These are phyloP conservation scores for Dreissena rostriformis DNA, from an alignment of 1,140 invertebrate species.

Conservation along the genomic window DNA sequence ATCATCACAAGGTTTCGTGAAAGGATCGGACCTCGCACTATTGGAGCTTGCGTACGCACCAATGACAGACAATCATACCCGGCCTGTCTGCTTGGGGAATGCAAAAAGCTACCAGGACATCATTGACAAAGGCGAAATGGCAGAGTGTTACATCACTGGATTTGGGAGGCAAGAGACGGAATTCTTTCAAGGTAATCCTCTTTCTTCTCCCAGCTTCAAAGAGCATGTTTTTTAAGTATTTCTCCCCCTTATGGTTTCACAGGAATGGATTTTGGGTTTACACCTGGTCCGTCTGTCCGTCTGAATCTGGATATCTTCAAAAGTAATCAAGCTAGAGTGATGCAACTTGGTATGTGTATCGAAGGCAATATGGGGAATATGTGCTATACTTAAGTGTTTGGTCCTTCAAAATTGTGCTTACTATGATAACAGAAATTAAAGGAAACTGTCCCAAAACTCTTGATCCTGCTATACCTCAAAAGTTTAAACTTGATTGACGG, in stretches of 20 bases:
- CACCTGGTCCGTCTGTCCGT: not conserved
- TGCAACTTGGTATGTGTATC: not conserved
- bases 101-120: conserved; percentile 1
- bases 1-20: not conserved
- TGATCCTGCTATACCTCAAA: too few relatives aligned
- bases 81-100: conserved; percentile 24
- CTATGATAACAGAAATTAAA: too few relatives aligned
- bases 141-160: conserved; percentile 44
- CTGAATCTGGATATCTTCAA: not conserved
- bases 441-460: too few relatives aligned
- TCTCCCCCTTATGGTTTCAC: not conserved
- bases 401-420: too few relatives aligned
- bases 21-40: conserved; percentile 16
- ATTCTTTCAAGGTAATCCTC: not conserved
- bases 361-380: not conserved
- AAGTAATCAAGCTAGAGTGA: not conserved
- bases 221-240: not conserved
- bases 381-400: too few relatives aligned
- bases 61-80: conserved; percentile 21
- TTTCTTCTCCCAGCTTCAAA: not conserved
- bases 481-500: too few relatives aligned
- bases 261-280: not conserved
- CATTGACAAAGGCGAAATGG: conserved; percentile 12
- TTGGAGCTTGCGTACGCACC: conserved; percentile 5
- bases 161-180: conserved; percentile 8